Percentiles rank a stretch among this genome's conserved stretches.
Conservation (phyloP, 2,797 vertebrate genomes). For the Anisognathus igniventris region DNA sequence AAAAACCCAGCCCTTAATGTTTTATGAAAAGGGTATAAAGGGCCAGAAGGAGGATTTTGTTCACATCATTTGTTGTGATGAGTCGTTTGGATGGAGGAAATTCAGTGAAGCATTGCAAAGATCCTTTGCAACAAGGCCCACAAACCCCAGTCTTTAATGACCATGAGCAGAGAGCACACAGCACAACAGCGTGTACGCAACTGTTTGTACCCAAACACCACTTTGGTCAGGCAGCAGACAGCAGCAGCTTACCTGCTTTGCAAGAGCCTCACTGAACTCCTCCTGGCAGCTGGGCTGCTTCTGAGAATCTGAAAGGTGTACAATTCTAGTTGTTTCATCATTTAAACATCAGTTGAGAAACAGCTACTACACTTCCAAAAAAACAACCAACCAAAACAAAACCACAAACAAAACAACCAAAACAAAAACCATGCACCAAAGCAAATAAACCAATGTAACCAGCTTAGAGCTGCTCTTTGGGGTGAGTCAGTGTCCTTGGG, state of each 20-base stretch:
- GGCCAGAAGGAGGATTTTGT: neutral
- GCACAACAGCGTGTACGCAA: neutral
- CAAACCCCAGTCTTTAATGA: neutral
- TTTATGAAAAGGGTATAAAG: neutral
- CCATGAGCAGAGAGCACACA: neutral
- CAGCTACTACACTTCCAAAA: neutral
- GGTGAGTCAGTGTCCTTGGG: neutral
- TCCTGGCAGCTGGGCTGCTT: neutral
- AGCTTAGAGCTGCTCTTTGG: neutral
- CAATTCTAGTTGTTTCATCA: neutral
- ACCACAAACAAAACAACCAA: neutral
- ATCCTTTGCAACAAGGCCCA: neutral
- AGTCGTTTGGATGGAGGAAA: neutral
- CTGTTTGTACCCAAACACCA: neutral
- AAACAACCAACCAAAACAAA: neutral
- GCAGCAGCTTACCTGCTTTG: neutral
- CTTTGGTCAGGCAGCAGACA: neutral
- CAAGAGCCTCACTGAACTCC: neutral
- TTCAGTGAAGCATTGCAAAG: neutral
- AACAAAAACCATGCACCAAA: neutral
- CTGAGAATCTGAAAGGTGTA: neutral
- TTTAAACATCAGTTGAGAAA: neutral
- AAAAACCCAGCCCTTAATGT: neutral
- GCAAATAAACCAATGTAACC: neutral
- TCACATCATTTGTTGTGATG: neutral